Base-by-base conservation (phyloP, 35 echinoderm and acorn worm species). In the Apostichopus japonicus region DNA sequence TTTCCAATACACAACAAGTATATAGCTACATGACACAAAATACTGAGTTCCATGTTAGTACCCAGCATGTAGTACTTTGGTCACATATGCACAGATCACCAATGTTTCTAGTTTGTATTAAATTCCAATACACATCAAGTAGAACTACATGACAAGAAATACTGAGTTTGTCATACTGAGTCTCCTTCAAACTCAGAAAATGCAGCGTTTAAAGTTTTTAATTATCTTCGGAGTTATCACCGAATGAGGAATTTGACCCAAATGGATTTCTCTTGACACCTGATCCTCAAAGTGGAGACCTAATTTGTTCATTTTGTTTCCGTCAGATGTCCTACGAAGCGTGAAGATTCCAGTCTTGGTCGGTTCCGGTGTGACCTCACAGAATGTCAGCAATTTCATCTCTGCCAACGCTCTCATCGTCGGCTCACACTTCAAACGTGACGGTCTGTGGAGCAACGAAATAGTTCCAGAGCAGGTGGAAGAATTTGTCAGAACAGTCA, bases 331-430 rank as follows among this genome's bases (percentile, higher is more conserved):
- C 0, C 91, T 92, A 73, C 65, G 91, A 53, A 86, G 55, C 24
- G 97, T 98, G 25, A 86, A 78, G 54, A 91, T 98, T 44, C 97
- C 97, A 23, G 94, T 98, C 22, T 61, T 98, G 87, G 92, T 98
- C 58, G 97, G 97, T 16, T 98, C 97, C 9, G 97, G 97, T 56
- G 91, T 98, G 52, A 96, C 92, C n/a, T 53, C 61, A 16, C 93
- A 94, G 33, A 98, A 96, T 77, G 86, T 98, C 9, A 55, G 79
- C n/a, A 77, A 96, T 23, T 96, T 92, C 78, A 87, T 95, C 23
- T 77, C 79, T 17, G 97, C 97, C 6, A 96, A 92, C 70, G 97
- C 83, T 65, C 87, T 95, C 86, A 98, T 98, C 72, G 93, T 98
- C 44, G 97, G 97, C 16, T 98, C 97, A 11, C 91, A 96, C 54